These are phyloP conservation scores for Miniopterus natalensis DNA, from an alignment of 2,113 vertebrate species.

Conservation along the genomic window DNA sequence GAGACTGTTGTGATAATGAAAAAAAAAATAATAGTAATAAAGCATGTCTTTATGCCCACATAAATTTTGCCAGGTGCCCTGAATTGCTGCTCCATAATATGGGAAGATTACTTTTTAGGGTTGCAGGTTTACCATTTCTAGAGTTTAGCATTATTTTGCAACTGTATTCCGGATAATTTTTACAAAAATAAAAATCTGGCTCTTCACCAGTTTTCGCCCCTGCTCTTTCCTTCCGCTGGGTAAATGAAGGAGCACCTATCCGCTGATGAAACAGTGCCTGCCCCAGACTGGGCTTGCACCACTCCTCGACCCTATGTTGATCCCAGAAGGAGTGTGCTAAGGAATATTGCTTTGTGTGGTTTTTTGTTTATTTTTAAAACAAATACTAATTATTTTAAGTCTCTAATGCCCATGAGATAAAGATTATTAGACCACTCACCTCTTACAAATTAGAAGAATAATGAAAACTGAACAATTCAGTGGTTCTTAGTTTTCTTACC, in stretches of 20 bases:
- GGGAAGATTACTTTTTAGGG: neutral
- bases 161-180: neutral
- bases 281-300: rapidly evolving
- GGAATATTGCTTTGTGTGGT: neutral
- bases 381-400: neutral
- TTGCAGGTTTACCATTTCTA: neutral
- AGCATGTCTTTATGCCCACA: neutral
- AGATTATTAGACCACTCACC: neutral
- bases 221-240: neutral
- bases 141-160: neutral
- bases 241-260: neutral
- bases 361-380: neutral
- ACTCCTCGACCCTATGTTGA: neutral
- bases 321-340: neutral
- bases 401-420: neutral
- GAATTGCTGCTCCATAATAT: neutral
- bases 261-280: neutral
- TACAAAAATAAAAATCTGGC: neutral
- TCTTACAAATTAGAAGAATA: neutral
- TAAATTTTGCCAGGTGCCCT: neutral
- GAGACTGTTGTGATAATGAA: conserved; percentile 2
- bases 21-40: conserved; percentile 24
- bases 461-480: neutral
- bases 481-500: neutral
- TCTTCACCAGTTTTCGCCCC: neutral